Percentiles rank a stretch among this genome's conserved stretches.
Evolutionary conservation across 2,888 invertebrate species (phyloP).

Genomic region (Diarsia brunnea): DNA sequence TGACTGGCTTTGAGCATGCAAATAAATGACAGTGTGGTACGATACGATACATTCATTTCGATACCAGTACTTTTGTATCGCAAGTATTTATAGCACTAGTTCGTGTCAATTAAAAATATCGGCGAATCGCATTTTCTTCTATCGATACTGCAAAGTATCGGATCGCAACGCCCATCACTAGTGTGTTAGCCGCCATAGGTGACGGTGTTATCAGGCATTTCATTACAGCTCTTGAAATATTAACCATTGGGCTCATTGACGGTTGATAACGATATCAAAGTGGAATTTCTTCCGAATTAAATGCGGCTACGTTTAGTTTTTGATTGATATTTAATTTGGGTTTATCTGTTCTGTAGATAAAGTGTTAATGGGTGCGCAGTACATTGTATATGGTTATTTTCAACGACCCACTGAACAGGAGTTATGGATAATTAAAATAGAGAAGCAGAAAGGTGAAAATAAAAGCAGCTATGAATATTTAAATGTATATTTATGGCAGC

Average conservation of each 20-base stretch:
- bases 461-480: constrained; percentile 1
- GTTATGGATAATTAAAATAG: not conserved
- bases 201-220: constrained; percentile 60
- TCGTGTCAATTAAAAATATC: not conserved
- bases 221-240: constrained; percentile 55
- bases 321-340: constrained; percentile 64
- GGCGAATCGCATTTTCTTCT: not conserved
- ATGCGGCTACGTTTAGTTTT: constrained; percentile 45
- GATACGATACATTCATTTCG: not conserved
- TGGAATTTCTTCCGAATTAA: constrained; percentile 56
- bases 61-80: not conserved
- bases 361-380: constrained; percentile 18
- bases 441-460: not conserved
- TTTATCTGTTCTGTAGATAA: constrained; percentile 50
- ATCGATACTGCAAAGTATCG: not conserved
- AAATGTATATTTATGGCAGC: not conserved
- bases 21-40: not conserved
- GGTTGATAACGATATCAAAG: constrained; percentile 61
- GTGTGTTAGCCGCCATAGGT: constrained; percentile 49
- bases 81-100: not conserved
- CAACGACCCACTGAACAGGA: not conserved
- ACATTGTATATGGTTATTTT: not conserved
- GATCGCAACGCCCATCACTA: not conserved
- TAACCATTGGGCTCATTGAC: constrained; percentile 49
- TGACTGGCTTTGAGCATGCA: not conserved